Evolutionary conservation across 2,797 vertebrate species (phyloP).

Genomic region (Onychomys arenicola): DNA sequence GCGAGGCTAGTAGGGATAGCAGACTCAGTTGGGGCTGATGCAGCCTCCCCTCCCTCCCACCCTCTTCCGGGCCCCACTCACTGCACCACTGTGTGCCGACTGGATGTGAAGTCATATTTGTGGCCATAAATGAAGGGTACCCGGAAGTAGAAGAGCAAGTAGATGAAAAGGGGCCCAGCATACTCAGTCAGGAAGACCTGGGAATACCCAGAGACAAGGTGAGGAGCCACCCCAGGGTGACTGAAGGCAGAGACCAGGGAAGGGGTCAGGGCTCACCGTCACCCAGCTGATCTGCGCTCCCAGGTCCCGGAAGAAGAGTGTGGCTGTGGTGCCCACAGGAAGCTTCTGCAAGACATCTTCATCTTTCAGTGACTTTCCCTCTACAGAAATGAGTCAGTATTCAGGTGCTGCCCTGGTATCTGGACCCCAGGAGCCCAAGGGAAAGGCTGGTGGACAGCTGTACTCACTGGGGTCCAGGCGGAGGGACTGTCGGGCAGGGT

Average conservation of each 20-base stretch:
- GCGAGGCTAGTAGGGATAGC: conserved; percentile 90
- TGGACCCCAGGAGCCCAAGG: not conserved
- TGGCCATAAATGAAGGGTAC: conserved; percentile 95
- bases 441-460: not conserved
- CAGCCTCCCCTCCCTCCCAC: rapidly evolving
- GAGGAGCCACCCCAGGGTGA: rapidly evolving
- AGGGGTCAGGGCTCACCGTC: conserved; percentile 90
- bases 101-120: conserved; percentile 96
- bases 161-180: conserved; percentile 94
- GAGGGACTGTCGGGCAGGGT: conserved; percentile 96
- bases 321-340: conserved; percentile 97
- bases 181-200: conserved; percentile 97
- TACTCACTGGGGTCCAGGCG: conserved; percentile 96
- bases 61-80: conserved; percentile 87
- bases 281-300: conserved; percentile 99
- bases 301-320: conserved; percentile 96
- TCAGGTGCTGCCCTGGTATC: conserved; percentile 13
- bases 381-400: conserved; percentile 83
- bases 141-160: conserved; percentile 96
- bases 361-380: conserved; percentile 96
- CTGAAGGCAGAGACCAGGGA: rapidly evolving
- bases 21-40: not conserved
- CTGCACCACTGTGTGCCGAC: conserved; percentile 97
- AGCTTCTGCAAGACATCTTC: conserved; percentile 96
- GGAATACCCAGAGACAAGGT: not conserved